Evolutionary conservation across 2,113 vertebrate species (phyloP).

Genomic region (Tylochromis polylepis): DNA sequence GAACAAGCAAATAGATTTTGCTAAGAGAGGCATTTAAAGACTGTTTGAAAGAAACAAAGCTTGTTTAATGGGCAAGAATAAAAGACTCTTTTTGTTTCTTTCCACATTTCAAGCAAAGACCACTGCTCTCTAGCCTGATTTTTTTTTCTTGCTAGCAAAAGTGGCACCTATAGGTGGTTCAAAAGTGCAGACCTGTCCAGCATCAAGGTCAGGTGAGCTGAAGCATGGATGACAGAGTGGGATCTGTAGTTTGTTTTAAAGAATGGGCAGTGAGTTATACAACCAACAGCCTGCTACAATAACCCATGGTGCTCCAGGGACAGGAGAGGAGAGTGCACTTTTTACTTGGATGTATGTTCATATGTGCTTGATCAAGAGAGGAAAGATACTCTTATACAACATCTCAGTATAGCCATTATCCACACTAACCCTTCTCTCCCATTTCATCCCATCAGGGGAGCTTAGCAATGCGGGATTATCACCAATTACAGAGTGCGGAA

Average conservation of each 20-base stretch:
- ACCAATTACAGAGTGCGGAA: slow-evolving; percentile 55
- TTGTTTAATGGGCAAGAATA: background rate
- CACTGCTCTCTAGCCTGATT: background rate
- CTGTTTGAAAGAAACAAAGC: background rate
- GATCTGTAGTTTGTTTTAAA: slow-evolving; percentile 11
- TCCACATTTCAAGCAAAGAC: background rate
- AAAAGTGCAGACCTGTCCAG: background rate
- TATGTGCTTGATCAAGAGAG: background rate
- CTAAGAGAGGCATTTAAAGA: background rate
- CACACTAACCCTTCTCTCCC: slow-evolving; percentile 26
- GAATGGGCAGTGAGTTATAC: slow-evolving; percentile 17
- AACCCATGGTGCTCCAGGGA: slow-evolving; percentile 36
- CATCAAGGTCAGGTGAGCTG: background rate
- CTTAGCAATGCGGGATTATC: slow-evolving; percentile 60
- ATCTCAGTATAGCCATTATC: slow-evolving; percentile 39
- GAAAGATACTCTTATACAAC: slow-evolving; percentile 34
- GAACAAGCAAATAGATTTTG: background rate
- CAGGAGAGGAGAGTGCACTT: slow-evolving; percentile 7
- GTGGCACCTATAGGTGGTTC: background rate
- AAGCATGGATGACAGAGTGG: background rate
- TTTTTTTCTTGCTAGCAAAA: background rate
- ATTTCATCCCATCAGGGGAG: slow-evolving; percentile 48
- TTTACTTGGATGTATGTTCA: slow-evolving; percentile 23
- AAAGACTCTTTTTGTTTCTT: background rate
- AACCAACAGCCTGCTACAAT: slow-evolving; percentile 13